Evolutionary conservation across 2,113 vertebrate species (phyloP).

Genomic region (Cochlearius cochlearius): DNA sequence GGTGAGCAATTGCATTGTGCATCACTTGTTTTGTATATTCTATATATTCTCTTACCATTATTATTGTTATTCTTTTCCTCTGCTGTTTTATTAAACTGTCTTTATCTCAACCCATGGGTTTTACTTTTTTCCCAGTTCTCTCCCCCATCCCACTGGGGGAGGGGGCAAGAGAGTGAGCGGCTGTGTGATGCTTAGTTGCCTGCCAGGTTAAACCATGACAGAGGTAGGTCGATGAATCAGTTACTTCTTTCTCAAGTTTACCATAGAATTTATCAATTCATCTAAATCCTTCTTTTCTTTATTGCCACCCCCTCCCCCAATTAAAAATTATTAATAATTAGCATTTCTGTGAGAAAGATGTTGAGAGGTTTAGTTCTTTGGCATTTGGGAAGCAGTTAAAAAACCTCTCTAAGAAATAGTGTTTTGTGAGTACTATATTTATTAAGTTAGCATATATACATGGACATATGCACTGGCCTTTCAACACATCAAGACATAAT

Average conservation of each 20-base stretch:
- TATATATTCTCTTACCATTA: too few species aligned
- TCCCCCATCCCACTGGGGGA: too few species aligned
- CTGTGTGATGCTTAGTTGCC: too few species aligned
- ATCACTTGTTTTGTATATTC: too few species aligned
- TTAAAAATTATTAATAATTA: not conserved
- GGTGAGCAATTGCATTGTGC: too few species aligned
- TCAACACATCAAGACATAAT: not conserved
- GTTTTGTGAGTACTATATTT: not conserved
- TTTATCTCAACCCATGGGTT: too few species aligned
- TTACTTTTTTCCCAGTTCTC: too few species aligned
- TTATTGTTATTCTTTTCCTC: too few species aligned
- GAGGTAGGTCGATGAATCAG: not conserved
- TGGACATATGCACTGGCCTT: not conserved
- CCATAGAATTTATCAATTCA: not conserved
- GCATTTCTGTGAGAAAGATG: accelerated
- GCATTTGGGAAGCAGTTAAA: not conserved
- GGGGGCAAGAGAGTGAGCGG: too few species aligned
- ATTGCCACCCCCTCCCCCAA: not conserved
- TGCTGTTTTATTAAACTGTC: too few species aligned
- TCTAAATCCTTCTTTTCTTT: not conserved
- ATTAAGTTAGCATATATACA: not conserved
- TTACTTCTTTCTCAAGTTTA: not conserved
- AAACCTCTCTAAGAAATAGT: not conserved
- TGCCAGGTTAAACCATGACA: too few species aligned
- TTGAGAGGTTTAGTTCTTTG: not conserved